Base-by-base conservation (phyloP, 2,113 vertebrate species). In the Aegithalos caudatus region DNA sequence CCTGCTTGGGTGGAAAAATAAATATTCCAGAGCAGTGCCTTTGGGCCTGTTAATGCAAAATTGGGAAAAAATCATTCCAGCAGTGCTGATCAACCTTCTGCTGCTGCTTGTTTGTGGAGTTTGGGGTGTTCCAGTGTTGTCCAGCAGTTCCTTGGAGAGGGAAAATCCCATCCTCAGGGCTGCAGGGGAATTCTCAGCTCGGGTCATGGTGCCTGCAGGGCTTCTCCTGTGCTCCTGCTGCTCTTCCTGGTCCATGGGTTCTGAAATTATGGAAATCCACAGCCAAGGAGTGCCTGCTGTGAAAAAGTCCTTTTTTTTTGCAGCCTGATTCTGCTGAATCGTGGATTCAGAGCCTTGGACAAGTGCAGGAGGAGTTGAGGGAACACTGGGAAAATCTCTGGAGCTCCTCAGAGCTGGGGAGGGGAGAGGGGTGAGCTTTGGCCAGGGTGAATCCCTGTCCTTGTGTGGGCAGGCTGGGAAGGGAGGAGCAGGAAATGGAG, bases 401-500 rank as follows among this genome's bases (percentile, higher is more conserved):
- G 9, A 45, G 40, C 70, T 69, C 8, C 66, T n/a, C 35, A 7
- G 45, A 57, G 78, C 53, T 13, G 11, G 60, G 29, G 25, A 25
- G 29, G 64, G 10, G 29, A 72, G 27, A 23, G 51, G 61, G 40
- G 18, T 14, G 2, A 19, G 35, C 8, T 24, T 58, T 2, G 8
- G 53, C 74, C 9, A 1, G 3, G 29, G 3, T 20, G 28, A 37
- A 33, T 65, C 76, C 72, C 64, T 21, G 20, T 0, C 22, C 1
- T 8, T 42, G 38, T 4, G 53, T 47, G 67, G 51, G 47, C 18
- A 47, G 70, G 4, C 62, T 18, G 76, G 80, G 40, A 82, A 64
- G 87, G 86, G 87, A 93, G 67, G 87, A 93, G 87, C 92, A 88
- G 92, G 90, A 81, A 78, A 25, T 2, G 21, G 61, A 21, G 11